Base-by-base conservation (phyloP, 1,140 invertebrate genomes). In the Drosophila leontia region DNA sequence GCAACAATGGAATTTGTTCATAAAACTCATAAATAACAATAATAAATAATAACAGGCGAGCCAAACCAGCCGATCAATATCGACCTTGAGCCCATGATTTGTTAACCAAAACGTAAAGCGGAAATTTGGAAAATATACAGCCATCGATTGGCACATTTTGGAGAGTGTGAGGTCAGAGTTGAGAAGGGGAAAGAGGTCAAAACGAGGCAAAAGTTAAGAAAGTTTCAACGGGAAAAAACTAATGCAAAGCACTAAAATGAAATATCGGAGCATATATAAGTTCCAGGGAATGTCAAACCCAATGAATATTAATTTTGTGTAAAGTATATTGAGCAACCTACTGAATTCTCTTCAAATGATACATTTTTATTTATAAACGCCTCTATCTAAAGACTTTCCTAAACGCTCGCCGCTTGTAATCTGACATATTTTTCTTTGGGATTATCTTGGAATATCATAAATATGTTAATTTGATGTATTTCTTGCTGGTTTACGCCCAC, bases 1-100 rank as follows among this genome's bases (percentile, higher is more conserved):
- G 17, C 45, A 32, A 76, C 47, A 77, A 77, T 72, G 53, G 35
- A 50, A 59, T 72, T 72, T 72, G 53, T 72, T 51, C 70, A 72
- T 60, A 72, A 72, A 72, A 60, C 69, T 37, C 70, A 72, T 72
- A 72, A 72, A 72, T 65, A 75, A 65, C 60, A 64, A 64, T 64
- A 50, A 75, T 64, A 55, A 55, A 75, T 75, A 75, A 75, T 72
- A 72, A 51, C 35, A 72, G 53, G 67, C 67, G 34, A 23, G 62
- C 67, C 64, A 39, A 37, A 26, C 65, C 59, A n/a, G 67, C 67
- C 68, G 70, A 72, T 72, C 67, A 72, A 72, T 72, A 71, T 39
- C 70, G 70, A 72, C 70, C 70, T 72, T 72, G 67, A 60, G 45
- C 45, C 15, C 7, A 11, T 72, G 68, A 72, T 72, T 72, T 72